Base-by-base conservation (phyloP, 2,113 vertebrate genomes). In the Sialia sialis region DNA sequence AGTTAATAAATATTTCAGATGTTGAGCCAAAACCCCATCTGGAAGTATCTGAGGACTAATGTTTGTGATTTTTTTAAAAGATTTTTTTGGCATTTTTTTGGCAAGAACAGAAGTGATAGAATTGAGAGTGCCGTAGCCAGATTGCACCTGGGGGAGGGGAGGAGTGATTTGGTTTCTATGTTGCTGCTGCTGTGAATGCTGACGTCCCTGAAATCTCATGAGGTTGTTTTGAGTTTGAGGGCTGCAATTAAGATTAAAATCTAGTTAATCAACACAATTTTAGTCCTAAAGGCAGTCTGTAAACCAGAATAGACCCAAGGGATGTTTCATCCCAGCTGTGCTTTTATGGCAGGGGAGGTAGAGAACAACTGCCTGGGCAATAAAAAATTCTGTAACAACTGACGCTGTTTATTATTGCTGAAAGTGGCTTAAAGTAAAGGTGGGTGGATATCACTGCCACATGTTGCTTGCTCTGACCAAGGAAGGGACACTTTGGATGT, bases 191-290 rank as follows among this genome's bases (percentile, higher is more conserved):
- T 94, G 74, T 76, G 70, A 94, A 95, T 94, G 81, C 87, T 96
- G 91, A 89, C 89, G 70, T 66, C 41, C 23, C 51, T 77, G 51
- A 85, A 95, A 87, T 85, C 87, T 85, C 43, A 9, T 30, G 23
- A 38, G 63, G 18, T 49, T 89, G 67, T 87, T 96, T 79, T 69
- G 46, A 73, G 52, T 85, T 73, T 73, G 38, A 77, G 49, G 49
- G 38, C 25, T 94, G 29, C 82, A 93, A 63, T 95, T 95, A 80
- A 91, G 93, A 90, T 79, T 91, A 85, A 89, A 83, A 95, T 95
- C 70, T 84, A 56, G 32, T 60, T 89, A 9, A 34, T 79, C 41
- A 46, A 85, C 70, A 32, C 27, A 80, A 17, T 27, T 27, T 43
- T 39, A 90, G 41, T 89, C 54, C 51, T 83, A 66, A 72, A 76